These are phyloP conservation scores for Phoeniculus purpureus DNA, from an alignment of 2,797 vertebrate species.

Conservation along the genomic window DNA sequence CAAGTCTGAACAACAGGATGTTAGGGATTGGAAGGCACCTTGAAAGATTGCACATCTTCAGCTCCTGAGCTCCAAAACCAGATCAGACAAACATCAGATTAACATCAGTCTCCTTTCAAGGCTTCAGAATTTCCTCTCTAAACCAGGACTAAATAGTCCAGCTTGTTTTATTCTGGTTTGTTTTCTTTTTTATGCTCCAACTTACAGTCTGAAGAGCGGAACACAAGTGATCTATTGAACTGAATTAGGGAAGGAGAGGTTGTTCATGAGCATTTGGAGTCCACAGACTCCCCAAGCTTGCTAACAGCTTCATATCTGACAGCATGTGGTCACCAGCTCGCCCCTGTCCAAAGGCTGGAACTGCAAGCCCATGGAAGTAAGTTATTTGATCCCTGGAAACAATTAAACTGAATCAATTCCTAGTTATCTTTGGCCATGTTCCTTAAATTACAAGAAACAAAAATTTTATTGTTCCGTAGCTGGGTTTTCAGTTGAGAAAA, in stretches of 20 bases:
- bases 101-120: neutral
- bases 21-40: too few relatives aligned
- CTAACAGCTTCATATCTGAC: neutral
- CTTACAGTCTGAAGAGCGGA: neutral
- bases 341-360: neutral
- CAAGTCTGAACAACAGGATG: neutral
- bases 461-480: neutral
- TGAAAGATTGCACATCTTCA: neutral
- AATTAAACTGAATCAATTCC: conserved; percentile 39
- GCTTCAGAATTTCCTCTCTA: neutral
- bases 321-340: neutral
- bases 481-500: neutral
- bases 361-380: conserved; percentile 3
- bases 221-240: neutral
- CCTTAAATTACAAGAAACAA: conserved; percentile 17
- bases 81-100: neutral
- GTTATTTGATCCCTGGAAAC: neutral
- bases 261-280: neutral
- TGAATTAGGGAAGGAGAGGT: neutral
- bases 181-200: neutral
- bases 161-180: neutral
- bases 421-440: conserved; percentile 20
- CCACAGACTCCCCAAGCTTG: neutral
- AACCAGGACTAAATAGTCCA: neutral
- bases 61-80: neutral